Percentiles rank a stretch among this genome's conserved stretches.
Conservation (phyloP, 2,888 invertebrate genomes). For the Alsophila aescularia region DNA sequence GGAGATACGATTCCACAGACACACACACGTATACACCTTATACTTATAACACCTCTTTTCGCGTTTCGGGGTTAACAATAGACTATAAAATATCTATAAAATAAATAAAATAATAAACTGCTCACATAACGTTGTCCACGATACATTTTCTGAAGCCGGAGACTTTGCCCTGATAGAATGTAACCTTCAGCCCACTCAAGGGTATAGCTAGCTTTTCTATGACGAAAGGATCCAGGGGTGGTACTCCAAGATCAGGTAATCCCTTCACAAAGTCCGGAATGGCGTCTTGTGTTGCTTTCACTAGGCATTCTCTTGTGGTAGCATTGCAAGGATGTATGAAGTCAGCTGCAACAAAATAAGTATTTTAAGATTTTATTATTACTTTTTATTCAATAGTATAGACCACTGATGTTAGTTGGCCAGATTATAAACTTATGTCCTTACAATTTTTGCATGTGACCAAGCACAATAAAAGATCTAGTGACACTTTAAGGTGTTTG, state of each 20-base stretch:
- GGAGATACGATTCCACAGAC: too few relatives aligned
- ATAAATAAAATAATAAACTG: conserved; percentile 24
- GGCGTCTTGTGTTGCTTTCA: conserved; percentile 68
- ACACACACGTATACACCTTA: too few relatives aligned
- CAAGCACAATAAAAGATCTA: too few relatives aligned
- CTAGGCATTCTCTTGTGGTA: conserved; percentile 61
- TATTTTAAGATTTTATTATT: neutral
- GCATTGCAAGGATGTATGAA: conserved; percentile 71
- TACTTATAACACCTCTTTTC: too few relatives aligned
- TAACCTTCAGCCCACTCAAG: conserved; percentile 67
- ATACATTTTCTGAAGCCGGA: conserved; percentile 70
- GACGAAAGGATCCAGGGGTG: conserved; percentile 66
- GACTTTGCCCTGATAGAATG: conserved; percentile 72
- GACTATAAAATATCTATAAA: neutral
- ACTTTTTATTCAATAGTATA: too few relatives aligned
- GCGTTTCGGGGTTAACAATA: too few relatives aligned
- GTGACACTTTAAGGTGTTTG: too few relatives aligned
- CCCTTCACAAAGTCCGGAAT: conserved; percentile 74
- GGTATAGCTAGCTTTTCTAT: conserved; percentile 71
- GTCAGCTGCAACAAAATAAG: conserved; percentile 56
- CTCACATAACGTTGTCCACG: conserved; percentile 73
- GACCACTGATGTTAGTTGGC: too few relatives aligned
- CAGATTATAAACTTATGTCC: too few relatives aligned
- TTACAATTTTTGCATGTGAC: too few relatives aligned
- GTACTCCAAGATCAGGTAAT: conserved; percentile 59